These are phyloP conservation scores for Chroicocephalus ridibundus DNA, from an alignment of 2,113 vertebrate species.

Conservation along the genomic window DNA sequence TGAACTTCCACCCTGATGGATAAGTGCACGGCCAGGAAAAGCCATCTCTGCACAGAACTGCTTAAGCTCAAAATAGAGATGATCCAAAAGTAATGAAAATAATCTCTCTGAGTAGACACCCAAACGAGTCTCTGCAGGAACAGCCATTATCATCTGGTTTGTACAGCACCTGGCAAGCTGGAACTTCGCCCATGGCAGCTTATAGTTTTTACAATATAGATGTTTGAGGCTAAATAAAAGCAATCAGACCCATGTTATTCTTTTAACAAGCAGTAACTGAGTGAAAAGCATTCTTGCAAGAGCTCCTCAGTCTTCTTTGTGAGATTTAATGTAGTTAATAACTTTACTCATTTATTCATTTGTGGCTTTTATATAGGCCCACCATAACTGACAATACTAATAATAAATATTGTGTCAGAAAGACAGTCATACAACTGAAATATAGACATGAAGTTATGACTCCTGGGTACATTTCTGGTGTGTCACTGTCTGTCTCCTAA, in stretches of 20 bases:
- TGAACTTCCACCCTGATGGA: neutral
- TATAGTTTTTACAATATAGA: neutral
- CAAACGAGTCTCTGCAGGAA: neutral
- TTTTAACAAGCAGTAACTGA: neutral
- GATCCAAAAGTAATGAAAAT: neutral
- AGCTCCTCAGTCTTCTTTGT: neutral
- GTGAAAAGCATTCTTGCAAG: neutral
- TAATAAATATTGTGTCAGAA: neutral
- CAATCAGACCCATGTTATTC: neutral
- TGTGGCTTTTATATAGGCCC: neutral
- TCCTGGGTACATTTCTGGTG: neutral
- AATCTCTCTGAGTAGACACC: neutral
- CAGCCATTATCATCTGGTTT: neutral
- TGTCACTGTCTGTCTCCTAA: neutral
- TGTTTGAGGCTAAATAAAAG: neutral
- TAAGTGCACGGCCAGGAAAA: neutral
- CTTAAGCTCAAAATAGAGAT: neutral
- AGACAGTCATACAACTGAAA: neutral
- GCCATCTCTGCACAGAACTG: accelerated
- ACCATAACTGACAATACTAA: neutral
- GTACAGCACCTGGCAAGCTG: neutral
- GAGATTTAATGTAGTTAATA: neutral
- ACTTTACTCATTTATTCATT: neutral
- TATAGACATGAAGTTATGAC: neutral
- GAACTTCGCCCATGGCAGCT: neutral